These are phyloP conservation scores for Creontiades dilutus DNA, from an alignment of 2,888 invertebrate species.

Conservation along the genomic window DNA sequence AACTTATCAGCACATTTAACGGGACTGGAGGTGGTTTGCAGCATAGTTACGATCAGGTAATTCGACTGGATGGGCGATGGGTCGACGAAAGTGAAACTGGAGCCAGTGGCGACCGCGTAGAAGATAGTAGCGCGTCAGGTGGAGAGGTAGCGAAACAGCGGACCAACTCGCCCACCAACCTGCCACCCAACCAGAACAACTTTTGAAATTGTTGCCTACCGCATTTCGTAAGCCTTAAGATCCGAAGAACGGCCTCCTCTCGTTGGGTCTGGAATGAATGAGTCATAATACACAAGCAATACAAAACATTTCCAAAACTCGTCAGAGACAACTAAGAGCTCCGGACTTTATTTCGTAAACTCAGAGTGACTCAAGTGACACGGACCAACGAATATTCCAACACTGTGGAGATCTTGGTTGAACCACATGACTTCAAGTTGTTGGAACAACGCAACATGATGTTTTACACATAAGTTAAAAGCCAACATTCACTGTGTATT, in stretches of 20 bases:
- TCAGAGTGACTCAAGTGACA: neutral
- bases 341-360: neutral
- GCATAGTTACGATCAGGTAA: neutral
- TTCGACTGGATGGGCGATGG: neutral
- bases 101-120: neutral
- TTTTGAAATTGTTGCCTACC: neutral
- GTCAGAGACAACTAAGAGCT: neutral
- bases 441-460: too few relatives aligned
- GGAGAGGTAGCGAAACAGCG: neutral
- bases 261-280: neutral
- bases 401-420: too few relatives aligned
- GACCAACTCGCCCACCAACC: constrained; percentile 12
- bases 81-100: constrained; percentile 22
- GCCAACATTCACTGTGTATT: too few relatives aligned
- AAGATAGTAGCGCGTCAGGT: constrained; percentile 18
- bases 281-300: neutral
- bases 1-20: neutral
- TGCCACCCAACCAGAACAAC: neutral
- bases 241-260: neutral
- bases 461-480: too few relatives aligned
- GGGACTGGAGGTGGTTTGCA: neutral
- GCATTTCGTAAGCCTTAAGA: constrained; percentile 13
- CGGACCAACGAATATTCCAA: neutral
- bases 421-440: too few relatives aligned
- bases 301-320: neutral